phyloP scores from a whole-genome alignment of 2,888 invertebrate species.

The Reticulitermes lucifugus region DNA sequence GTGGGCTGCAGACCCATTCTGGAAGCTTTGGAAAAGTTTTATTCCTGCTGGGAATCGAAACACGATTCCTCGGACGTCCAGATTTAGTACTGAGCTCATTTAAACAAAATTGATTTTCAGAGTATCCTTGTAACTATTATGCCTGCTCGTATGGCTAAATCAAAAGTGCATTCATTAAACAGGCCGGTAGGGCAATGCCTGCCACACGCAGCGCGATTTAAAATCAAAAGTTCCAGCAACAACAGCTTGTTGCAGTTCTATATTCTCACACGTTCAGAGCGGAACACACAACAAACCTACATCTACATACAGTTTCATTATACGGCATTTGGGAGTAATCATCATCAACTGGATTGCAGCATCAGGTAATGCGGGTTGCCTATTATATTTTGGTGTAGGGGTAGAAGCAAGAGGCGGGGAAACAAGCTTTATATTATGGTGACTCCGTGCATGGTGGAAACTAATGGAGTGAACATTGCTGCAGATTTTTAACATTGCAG shows the following conservation, averaged over 20 bases:
- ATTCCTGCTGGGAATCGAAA: too few species aligned
- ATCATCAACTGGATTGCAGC: not conserved
- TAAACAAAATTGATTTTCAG: too few species aligned
- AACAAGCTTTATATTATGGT: slow-evolving; percentile 20
- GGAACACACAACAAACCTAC: not conserved
- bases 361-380: slow-evolving; percentile 19
- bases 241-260: not conserved
- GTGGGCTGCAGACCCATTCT: too few species aligned
- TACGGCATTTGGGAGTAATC: slow-evolving; percentile 34
- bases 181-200: not conserved
- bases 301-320: slow-evolving; percentile 23
- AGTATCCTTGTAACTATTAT: too few species aligned
- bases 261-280: not conserved
- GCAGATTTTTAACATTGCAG: not conserved
- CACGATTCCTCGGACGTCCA: too few species aligned
- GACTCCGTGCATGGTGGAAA: not conserved
- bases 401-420: not conserved
- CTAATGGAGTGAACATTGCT: slow-evolving; percentile 6
- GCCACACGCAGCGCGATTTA: not conserved
- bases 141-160: too few species aligned
- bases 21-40: too few species aligned
- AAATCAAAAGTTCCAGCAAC: not conserved
- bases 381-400: slow-evolving; percentile 25
- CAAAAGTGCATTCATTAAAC: too few species aligned
- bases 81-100: too few species aligned